Conservation (phyloP, 2,113 vertebrate species). For the Lasiurus cinereus region DNA sequence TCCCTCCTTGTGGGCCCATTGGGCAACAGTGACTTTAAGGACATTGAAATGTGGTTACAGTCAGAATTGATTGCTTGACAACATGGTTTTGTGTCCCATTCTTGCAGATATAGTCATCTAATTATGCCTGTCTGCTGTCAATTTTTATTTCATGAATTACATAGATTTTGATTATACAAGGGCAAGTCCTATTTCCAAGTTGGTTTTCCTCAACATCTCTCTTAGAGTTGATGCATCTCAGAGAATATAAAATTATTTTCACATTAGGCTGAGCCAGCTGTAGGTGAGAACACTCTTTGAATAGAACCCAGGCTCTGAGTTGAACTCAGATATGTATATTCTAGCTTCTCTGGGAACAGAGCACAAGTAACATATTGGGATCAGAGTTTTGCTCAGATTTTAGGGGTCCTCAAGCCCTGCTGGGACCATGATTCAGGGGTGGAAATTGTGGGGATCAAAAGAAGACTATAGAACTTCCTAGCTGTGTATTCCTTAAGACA, state of each 20-base stretch:
- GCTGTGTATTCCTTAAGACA: not conserved
- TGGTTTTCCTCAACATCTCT: not conserved
- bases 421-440: not conserved
- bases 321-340: not conserved
- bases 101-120: not conserved
- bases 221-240: not conserved
- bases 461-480: not conserved
- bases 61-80: constrained; percentile 6
- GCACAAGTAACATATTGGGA: not conserved
- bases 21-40: not conserved
- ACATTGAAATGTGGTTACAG: not conserved
- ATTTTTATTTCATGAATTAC: constrained; percentile 28
- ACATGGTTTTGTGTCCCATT: not conserved
- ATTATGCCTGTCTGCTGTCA: not conserved
- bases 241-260: not conserved
- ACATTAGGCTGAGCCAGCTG: not conserved
- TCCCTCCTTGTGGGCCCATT: rapidly evolving
- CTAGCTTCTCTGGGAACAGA: not conserved
- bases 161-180: constrained; percentile 58
- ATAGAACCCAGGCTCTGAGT: not conserved
- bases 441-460: not conserved
- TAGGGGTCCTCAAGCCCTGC: not conserved
- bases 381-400: not conserved
- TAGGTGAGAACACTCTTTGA: not conserved
- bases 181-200: constrained; percentile 17